A percentile compares a stretch with the other conserved stretches of the same genome.
Evolutionary conservation across 2,888 invertebrate genomes (phyloP).

Genomic region (Drosophila cracens): DNA sequence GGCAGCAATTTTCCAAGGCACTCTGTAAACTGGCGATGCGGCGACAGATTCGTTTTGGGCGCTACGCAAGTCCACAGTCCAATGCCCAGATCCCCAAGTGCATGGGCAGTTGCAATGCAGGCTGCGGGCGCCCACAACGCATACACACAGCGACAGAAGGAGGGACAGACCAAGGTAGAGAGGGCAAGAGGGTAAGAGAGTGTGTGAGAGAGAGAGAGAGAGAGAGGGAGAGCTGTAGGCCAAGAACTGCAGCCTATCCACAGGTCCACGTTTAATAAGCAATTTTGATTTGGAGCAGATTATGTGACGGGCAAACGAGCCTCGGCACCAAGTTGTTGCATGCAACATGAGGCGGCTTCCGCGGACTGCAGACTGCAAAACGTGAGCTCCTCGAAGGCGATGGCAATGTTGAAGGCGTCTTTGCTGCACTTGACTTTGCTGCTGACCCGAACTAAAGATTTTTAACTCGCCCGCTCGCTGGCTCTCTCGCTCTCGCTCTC

Average conservation of each 20-base stretch:
- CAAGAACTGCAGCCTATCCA: slow-evolving; percentile 39
- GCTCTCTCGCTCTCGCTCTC: not conserved
- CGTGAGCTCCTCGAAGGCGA: slow-evolving; percentile 45
- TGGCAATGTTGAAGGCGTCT: slow-evolving; percentile 13
- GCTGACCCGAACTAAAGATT: slow-evolving; percentile 72
- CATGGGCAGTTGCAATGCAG: slow-evolving; percentile 25
- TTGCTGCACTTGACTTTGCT: slow-evolving; percentile 75
- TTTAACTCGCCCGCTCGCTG: slow-evolving; percentile 46
- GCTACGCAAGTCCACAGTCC: slow-evolving; percentile 56
- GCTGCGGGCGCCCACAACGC: slow-evolving; percentile 47
- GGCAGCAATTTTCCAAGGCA: slow-evolving; percentile 60
- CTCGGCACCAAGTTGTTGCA: slow-evolving; percentile 65
- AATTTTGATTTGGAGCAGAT: slow-evolving; percentile 84
- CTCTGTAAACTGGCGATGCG: slow-evolving; percentile 54
- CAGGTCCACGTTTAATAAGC: slow-evolving; percentile 82
- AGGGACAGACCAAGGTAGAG: not conserved
- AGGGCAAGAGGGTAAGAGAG: not conserved
- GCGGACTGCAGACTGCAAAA: slow-evolving; percentile 38
- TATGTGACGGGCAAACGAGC: slow-evolving; percentile 74
- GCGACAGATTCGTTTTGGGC: slow-evolving; percentile 81
- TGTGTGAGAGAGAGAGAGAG: not conserved
- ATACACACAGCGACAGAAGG: slow-evolving; percentile 4
- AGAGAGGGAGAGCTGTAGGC: slow-evolving; percentile 17
- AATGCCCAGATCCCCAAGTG: slow-evolving; percentile 13
- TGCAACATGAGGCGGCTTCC: slow-evolving; percentile 60